Percentiles rank a stretch among this genome's conserved stretches.
Evolutionary conservation across 64 coral and sea anemone species (phyloP).

Genomic region (Orbicella faveolata): DNA sequence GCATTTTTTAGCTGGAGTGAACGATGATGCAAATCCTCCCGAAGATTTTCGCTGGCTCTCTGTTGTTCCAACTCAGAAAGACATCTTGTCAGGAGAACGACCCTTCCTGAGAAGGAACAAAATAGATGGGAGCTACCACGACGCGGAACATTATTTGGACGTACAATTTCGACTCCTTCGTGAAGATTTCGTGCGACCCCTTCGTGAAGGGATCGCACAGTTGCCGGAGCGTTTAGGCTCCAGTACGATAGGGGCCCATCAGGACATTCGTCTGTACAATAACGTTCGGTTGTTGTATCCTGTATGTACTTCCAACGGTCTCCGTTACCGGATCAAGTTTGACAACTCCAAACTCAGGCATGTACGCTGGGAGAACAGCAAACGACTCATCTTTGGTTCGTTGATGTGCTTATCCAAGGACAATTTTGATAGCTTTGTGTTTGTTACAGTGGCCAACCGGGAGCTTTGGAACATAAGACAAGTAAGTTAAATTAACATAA

Average conservation of each 20-base stretch:
- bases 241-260: not conserved
- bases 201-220: slow-evolving; percentile 61
- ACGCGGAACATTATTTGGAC: slow-evolving; percentile 74
- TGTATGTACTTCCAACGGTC: slow-evolving; percentile 33
- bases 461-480: slow-evolving; percentile 33
- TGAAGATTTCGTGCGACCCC: slow-evolving; percentile 71
- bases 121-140: slow-evolving; percentile 41
- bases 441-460: slow-evolving; percentile 65
- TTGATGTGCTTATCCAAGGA: slow-evolving; percentile 64
- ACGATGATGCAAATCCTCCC: slow-evolving; percentile 47
- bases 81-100: slow-evolving; percentile 24
- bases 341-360: slow-evolving; percentile 32
- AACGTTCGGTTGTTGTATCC: slow-evolving; percentile 42
- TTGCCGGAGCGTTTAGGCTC: slow-evolving; percentile 26
- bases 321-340: slow-evolving; percentile 56
- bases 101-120: slow-evolving; percentile 71
- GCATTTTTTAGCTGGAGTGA: not conserved
- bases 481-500: slow-evolving; percentile 9
- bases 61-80: slow-evolving; percentile 51
- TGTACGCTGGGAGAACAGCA: slow-evolving; percentile 72
- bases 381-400: slow-evolving; percentile 68
- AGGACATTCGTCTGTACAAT: slow-evolving; percentile 70
- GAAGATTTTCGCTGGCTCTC: slow-evolving; percentile 57
- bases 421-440: slow-evolving; percentile 52
- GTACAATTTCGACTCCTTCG: slow-evolving; percentile 79